Evolutionary conservation across 2,888 invertebrate species (phyloP).

Genomic region (Hyppa rectilinea): DNA sequence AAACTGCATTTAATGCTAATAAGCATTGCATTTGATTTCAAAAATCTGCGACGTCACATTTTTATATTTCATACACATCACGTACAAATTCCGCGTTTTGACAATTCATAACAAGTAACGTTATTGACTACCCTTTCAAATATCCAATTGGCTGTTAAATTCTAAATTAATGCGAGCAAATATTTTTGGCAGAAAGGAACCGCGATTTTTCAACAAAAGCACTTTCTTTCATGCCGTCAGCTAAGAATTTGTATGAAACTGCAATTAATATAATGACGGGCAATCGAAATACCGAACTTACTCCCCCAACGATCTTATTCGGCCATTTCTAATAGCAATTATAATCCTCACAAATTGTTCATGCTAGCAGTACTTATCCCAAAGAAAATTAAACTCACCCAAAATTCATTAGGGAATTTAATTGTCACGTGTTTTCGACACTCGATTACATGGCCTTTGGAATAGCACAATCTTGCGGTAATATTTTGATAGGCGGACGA

Average conservation of each 20-base stretch:
- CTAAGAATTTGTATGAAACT: not conserved
- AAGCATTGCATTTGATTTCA: too few species aligned
- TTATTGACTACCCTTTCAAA: too few species aligned
- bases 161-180: too few species aligned
- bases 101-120: too few species aligned
- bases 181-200: not conserved
- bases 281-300: slow-evolving; percentile 11
- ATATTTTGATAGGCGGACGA: not conserved
- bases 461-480: not conserved
- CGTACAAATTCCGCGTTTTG: too few species aligned
- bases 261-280: slow-evolving; percentile 31
- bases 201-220: not conserved
- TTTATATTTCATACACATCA: too few species aligned
- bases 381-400: not conserved
- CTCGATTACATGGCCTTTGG: not conserved
- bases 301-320: slow-evolving; percentile 3
- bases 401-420: not conserved
- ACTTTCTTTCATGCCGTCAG: not conserved
- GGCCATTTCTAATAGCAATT: not conserved
- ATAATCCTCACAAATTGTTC: slow-evolving; percentile 10
- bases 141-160: too few species aligned
- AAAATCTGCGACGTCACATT: too few species aligned
- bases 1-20: too few species aligned
- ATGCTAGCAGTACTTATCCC: not conserved
- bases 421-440: slow-evolving; percentile 3